phyloP scores from a whole-genome alignment of 2,797 vertebrate genomes.

The Neosalanx taihuensis region DNA sequence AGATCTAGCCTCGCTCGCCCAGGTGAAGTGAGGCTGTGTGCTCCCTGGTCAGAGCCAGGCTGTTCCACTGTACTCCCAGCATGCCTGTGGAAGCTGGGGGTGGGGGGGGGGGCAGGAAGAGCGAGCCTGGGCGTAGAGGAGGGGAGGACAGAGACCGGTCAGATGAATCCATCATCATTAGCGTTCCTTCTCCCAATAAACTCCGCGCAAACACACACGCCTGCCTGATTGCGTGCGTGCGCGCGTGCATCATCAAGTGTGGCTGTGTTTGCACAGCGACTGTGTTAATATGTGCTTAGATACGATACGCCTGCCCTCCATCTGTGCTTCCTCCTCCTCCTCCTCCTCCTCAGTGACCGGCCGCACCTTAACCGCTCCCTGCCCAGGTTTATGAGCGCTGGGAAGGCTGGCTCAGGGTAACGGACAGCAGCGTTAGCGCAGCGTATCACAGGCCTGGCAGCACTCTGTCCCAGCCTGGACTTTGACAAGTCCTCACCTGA shows the following conservation, averaged over 20 bases:
- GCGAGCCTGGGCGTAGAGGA: not conserved
- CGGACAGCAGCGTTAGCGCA: constrained; percentile 24
- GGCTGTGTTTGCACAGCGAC: not conserved
- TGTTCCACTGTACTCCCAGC: not conserved
- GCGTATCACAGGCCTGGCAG: not conserved
- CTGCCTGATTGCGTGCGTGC: not conserved
- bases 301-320: not conserved
- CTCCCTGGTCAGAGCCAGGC: constrained; percentile 27
- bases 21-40: too few species aligned
- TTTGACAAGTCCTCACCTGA: not conserved
- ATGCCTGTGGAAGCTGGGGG: constrained; percentile 4
- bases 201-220: too few species aligned
- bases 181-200: too few species aligned
- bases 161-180: too few species aligned
- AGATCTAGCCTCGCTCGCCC: constrained; percentile 28
- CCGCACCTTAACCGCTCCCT: not conserved
- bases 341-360: not conserved
- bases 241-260: not conserved
- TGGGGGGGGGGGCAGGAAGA: constrained; percentile 22
- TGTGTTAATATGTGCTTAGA: constrained; percentile 4
- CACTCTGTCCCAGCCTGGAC: too few species aligned
- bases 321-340: not conserved
- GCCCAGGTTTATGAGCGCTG: not conserved
- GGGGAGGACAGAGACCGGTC: too few species aligned
- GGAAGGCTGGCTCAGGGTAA: constrained; percentile 33